Percentiles rank a stretch among this genome's conserved stretches.
These are phyloP conservation scores for Melikaiella ostensackeni DNA, from an alignment of 2,888 invertebrate genomes.

Conservation along the genomic window DNA sequence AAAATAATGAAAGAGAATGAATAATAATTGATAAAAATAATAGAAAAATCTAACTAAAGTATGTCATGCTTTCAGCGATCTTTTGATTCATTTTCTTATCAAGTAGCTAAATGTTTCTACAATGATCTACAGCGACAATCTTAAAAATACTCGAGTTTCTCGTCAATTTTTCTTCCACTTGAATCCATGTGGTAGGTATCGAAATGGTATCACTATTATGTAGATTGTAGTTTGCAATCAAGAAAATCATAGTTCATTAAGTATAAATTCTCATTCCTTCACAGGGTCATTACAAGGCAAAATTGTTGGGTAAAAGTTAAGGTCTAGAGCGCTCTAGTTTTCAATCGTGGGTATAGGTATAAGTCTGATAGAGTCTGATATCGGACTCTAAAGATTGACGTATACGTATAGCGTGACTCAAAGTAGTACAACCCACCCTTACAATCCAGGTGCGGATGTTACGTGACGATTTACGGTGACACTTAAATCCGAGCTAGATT, in stretches of 20 bases:
- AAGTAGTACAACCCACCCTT: constrained; percentile 12
- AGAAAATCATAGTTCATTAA: constrained; percentile 22
- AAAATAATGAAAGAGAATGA: too few species aligned
- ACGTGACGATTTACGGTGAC: constrained; percentile 24
- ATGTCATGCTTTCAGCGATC: too few species aligned
- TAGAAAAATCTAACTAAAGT: too few species aligned
- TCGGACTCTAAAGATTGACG: constrained; percentile 12
- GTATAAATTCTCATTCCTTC: constrained; percentile 4
- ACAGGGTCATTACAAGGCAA: neutral
- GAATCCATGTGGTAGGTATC: too few species aligned
- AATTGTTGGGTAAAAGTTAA: neutral
- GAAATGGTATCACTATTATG: too few species aligned
- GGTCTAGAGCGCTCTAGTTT: neutral
- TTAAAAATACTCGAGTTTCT: too few species aligned
- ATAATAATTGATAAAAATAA: too few species aligned
- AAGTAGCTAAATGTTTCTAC: too few species aligned
- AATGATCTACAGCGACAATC: too few species aligned
- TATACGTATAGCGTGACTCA: constrained; percentile 27
- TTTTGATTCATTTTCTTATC: too few species aligned
- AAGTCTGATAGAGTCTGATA: neutral
- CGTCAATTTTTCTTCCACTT: too few species aligned
- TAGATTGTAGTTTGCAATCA: neutral
- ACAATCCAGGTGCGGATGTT: neutral
- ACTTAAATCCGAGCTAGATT: constrained; percentile 12
- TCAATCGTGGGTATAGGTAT: neutral